These are phyloP conservation scores for Ceryle rudis DNA, from an alignment of 2,797 vertebrate species.

Conservation along the genomic window DNA sequence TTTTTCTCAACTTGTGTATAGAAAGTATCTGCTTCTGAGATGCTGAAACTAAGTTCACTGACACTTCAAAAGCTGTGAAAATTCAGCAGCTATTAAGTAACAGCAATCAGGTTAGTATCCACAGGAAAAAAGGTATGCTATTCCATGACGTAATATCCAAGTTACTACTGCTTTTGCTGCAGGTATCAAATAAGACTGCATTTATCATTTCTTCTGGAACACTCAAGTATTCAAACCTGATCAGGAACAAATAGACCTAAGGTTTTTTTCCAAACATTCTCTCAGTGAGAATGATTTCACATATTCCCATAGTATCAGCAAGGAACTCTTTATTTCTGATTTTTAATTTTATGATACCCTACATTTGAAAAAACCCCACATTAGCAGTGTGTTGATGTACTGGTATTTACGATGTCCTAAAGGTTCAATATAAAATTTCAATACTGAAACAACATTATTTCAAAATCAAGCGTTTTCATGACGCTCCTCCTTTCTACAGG, in stretches of 20 bases:
- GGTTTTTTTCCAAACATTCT: not conserved
- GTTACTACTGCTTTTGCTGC: not conserved
- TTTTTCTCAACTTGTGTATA: not conserved
- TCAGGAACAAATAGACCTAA: not conserved
- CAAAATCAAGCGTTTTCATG: not conserved
- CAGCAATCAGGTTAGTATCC: not conserved
- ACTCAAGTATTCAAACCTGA: not conserved
- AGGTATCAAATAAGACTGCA: not conserved
- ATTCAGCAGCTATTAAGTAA: not conserved
- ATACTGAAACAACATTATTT: not conserved
- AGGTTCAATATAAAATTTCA: not conserved
- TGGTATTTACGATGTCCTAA: not conserved
- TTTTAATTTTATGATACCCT: not conserved
- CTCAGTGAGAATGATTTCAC: not conserved
- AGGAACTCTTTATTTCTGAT: not conserved
- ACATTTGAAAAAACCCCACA: not conserved
- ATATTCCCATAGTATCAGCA: not conserved
- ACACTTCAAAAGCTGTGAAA: conserved; percentile 2
- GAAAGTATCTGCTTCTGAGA: not conserved
- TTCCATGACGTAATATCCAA: not conserved
- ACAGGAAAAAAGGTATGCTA: not conserved
- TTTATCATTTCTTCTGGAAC: not conserved
- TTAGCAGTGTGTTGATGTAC: not conserved
- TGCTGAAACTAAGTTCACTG: not conserved
- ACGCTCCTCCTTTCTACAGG: not conserved